phyloP scores from a whole-genome alignment of 2,113 vertebrate species.

The Plecotus auritus region DNA sequence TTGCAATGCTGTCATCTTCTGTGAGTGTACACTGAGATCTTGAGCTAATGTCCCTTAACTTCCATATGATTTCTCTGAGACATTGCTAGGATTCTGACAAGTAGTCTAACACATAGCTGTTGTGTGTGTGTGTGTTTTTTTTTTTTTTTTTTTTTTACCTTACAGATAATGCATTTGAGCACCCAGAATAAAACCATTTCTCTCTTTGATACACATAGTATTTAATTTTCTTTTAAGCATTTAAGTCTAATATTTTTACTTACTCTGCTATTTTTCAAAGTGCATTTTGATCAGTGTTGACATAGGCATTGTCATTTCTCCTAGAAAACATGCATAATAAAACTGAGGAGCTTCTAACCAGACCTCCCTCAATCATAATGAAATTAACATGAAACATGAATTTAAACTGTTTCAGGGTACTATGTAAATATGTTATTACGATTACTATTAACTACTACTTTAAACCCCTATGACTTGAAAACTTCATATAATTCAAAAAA shows the following conservation, averaged over 20 bases:
- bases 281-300: not conserved
- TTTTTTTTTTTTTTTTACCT: not conserved
- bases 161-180: not conserved
- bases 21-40: not conserved
- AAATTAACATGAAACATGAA: constrained; percentile 21
- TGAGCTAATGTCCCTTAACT: constrained; percentile 29
- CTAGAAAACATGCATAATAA: not conserved
- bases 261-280: constrained; percentile 19
- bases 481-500: not conserved
- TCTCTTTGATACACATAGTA: not conserved
- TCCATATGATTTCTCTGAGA: constrained; percentile 21
- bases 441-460: not conserved
- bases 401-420: not conserved
- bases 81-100: constrained; percentile 23
- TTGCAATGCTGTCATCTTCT: not conserved
- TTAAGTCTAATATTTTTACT: not conserved
- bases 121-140: not conserved
- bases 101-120: not conserved
- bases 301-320: not conserved
- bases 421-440: not conserved
- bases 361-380: not conserved
- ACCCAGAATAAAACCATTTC: constrained; percentile 13
- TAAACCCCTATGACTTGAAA: not conserved
- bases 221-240: constrained; percentile 39
- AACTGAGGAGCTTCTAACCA: not conserved